Percentiles rank a stretch among this genome's conserved stretches.
Conservation (phyloP, 2,888 invertebrate species). For the Vannuccia rotundouncinata region DNA sequence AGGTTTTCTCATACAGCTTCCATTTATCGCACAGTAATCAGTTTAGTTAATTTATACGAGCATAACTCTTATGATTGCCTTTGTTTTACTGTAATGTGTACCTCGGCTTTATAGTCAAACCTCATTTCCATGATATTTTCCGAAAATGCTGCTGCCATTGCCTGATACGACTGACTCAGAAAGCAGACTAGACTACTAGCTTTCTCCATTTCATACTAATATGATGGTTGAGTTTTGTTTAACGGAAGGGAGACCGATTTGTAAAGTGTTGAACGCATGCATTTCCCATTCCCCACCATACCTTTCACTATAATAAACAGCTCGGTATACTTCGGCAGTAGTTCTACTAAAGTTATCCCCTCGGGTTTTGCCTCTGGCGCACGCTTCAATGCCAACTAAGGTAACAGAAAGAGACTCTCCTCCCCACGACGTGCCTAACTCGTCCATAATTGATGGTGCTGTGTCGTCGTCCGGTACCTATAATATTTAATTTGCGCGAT, state of each 20-base stretch:
- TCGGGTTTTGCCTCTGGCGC: not conserved
- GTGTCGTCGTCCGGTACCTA: not conserved
- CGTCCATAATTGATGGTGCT: conserved; percentile 4
- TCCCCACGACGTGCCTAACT: not conserved
- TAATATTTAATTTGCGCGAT: not conserved
- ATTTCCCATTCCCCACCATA: not conserved
- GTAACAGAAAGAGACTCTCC: not conserved
- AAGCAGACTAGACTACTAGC: not conserved
- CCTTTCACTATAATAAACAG: not conserved
- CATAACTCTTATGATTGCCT: not conserved
- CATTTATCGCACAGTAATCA: not conserved
- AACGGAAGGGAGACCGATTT: conserved; percentile 10
- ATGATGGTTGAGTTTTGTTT: not conserved
- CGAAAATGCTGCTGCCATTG: not conserved
- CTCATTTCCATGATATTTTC: not conserved
- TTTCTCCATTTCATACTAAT: not conserved
- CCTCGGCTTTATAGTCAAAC: not conserved
- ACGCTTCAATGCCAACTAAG: not conserved
- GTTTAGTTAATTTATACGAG: not conserved
- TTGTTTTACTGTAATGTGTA: not conserved
- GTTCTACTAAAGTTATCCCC: not conserved
- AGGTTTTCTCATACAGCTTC: not conserved
- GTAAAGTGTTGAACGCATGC: conserved; percentile 5
- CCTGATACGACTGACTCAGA: not conserved
- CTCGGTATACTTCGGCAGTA: not conserved